Percentiles rank a stretch among this genome's conserved stretches.
phyloP scores from a whole-genome alignment of 1,140 invertebrate genomes.

The Ruditapes philippinarum region DNA sequence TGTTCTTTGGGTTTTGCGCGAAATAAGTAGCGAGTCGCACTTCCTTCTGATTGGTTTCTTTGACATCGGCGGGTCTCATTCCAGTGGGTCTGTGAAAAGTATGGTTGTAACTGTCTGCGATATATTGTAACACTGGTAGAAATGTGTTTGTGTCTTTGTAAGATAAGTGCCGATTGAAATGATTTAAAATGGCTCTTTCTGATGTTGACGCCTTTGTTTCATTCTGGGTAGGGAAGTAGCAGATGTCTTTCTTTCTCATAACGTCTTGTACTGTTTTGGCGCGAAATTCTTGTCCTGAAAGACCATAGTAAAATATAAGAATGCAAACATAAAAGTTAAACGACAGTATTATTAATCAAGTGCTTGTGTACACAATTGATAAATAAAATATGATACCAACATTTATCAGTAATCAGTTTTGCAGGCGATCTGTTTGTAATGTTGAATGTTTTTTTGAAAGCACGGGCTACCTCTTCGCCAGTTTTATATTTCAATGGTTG shows the following conservation, averaged over 20 bases:
- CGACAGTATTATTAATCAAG: neutral
- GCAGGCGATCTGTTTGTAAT: too few relatives aligned
- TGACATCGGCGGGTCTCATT: neutral
- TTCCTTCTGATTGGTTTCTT: too few relatives aligned
- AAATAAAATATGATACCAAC: neutral
- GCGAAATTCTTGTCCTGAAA: neutral
- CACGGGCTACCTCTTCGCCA: too few relatives aligned
- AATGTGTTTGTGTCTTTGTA: neutral
- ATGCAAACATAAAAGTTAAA: neutral
- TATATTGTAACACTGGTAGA: constrained; percentile 22
- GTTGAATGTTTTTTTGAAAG: too few relatives aligned
- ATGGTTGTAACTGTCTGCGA: constrained; percentile 12
- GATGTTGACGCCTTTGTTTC: constrained; percentile 2
- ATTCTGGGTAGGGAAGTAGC: constrained; percentile 11
- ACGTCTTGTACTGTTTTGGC: neutral
- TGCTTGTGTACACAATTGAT: neutral
- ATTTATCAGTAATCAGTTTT: too few relatives aligned
- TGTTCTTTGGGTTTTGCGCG: neutral
- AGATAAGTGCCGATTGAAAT: neutral
- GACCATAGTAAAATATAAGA: neutral
- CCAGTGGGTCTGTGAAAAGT: neutral
- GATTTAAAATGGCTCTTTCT: neutral
- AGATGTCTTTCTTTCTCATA: too few relatives aligned
- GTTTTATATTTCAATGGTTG: too few relatives aligned
- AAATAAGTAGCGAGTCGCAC: constrained; percentile 10